Evolutionary conservation across 92 coral and sea anemone genomes (phyloP).

Genomic region (Micromussa lordhowensis): DNA sequence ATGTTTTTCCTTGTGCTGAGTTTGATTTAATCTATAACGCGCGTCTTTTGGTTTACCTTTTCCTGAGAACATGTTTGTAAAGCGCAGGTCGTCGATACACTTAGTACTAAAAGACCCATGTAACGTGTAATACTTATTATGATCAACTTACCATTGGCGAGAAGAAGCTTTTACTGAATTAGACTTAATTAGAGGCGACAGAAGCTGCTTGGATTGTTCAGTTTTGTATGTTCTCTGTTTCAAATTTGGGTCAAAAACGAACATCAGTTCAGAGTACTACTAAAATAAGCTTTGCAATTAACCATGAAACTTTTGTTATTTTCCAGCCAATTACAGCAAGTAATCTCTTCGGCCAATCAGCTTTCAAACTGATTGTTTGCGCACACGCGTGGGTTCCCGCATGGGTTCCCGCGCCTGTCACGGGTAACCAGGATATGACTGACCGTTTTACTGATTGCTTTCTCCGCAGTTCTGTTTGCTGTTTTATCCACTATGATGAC

Average conservation of each 20-base stretch:
- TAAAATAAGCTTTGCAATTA: not conserved
- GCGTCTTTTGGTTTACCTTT: not conserved
- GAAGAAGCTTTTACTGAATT: not conserved
- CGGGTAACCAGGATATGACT: not conserved
- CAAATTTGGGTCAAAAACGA: not conserved
- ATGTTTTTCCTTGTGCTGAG: too few relatives aligned
- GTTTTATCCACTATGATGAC: not conserved
- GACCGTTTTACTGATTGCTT: not conserved
- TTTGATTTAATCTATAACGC: not conserved
- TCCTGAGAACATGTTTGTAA: not conserved
- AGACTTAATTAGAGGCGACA: not conserved
- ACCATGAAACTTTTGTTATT: not conserved
- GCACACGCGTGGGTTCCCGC: not conserved
- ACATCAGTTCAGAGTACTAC: not conserved
- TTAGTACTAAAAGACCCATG: too few relatives aligned
- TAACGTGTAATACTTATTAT: too few relatives aligned
- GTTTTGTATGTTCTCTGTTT: not conserved
- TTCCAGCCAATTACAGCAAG: not conserved
- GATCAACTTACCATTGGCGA: not conserved
- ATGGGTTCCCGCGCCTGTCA: not conserved
- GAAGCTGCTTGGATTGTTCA: not conserved
- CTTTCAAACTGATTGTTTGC: not conserved
- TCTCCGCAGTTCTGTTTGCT: not conserved
- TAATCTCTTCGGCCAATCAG: not conserved
- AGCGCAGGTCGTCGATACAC: too few relatives aligned